Evolutionary conservation across 2,888 invertebrate species (phyloP), one percentile per base, ranked within the genome.

Genomic region (Spialia ferax): DNA sequence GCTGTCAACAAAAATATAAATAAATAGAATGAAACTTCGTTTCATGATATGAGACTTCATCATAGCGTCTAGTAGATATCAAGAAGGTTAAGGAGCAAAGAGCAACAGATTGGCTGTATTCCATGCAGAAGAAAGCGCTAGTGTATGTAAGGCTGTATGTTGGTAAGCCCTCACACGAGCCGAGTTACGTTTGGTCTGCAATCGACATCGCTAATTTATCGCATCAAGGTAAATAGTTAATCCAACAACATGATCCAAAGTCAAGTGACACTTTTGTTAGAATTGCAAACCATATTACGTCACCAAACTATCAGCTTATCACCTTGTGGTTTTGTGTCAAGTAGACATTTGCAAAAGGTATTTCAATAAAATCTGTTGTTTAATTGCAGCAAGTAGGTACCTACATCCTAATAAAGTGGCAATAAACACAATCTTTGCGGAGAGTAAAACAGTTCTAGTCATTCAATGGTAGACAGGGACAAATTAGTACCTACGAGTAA

Each of bases 301-400:
- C 48, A 64, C 3, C 15, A 42, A 26, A 26, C 38, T 22, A 57
- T 20, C 48, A 35, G 45, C 8, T 42, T 18, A 45, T 64, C 22
- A 50, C 64, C 64, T 64, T 64, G 64, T 48, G 32, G 45, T 45
- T 50, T 23, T 56, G n/a, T 57, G 56, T 64, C 64, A 64, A 64
- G 56, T 29, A 63, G 32, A 48, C 57, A 42, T 42, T 63, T 42
- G 15, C 48, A 18, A 26, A 32, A 8, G 20, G 38, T 13, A 22
- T 8, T 20, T 32, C 45, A 20, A 56, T 56, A 63, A 63, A 55
- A 62, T 52, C 38, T 10, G 8, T 42, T 1, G 42, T 63, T 54
- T 63, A 38, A 63, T 26, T 26, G 23, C 54, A 42, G 15, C 6
- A 15, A 7, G 18, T 18, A 18, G n/a, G n/a, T n/a, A n/a, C n/a